Evolutionary conservation across 2,888 invertebrate species (phyloP), one percentile per base, ranked within the genome.

Genomic region (Sylvicola cinctus): DNA sequence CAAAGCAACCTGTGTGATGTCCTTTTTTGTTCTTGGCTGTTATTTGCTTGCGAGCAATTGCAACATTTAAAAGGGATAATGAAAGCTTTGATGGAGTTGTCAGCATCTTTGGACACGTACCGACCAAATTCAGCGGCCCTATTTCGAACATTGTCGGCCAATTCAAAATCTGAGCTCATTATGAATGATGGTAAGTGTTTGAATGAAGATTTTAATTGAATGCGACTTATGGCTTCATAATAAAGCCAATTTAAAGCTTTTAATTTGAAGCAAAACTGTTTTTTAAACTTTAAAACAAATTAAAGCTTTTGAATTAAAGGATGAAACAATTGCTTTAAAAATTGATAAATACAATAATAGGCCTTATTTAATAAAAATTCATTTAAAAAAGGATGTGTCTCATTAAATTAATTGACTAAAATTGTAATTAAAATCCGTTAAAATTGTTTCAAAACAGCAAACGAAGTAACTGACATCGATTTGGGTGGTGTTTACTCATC

Each of bases 41-140:
- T 84, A 38, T 83, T 80, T 46, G 80, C 84, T 1, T 85, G 84
- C 45, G 84, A 84, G 45, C 84, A 85, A 50, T 58, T 85, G 37
- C 77, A 79, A 49, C 84, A 85, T 52, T 58, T 84, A 27, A 85
- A 84, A 34, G 75, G 78, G 31, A 84, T 84, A 40, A 75, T 85
- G 76, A 80, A 80, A 42, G 83, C 83, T 0, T 56, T 85, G 34
- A 84, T 85, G 79, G 83, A 84, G 48, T 62, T 84, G 3, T 83
- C 83, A 16, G 81, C 83, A 1, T 73, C 80, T 1, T 50, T 83
- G 45, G 83, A 83, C 46, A 80, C 81, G 0, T 79, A 78, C 44
- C 42, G 67, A 47, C 76, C 76, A 0, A 74, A 75, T 45, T 74
- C 74, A 36, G 74, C 74, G 10, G 75, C 76, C 15, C 51, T 76